These are phyloP conservation scores for Ormyrus thymus DNA, from an alignment of 2,888 invertebrate species.

Conservation along the genomic window DNA sequence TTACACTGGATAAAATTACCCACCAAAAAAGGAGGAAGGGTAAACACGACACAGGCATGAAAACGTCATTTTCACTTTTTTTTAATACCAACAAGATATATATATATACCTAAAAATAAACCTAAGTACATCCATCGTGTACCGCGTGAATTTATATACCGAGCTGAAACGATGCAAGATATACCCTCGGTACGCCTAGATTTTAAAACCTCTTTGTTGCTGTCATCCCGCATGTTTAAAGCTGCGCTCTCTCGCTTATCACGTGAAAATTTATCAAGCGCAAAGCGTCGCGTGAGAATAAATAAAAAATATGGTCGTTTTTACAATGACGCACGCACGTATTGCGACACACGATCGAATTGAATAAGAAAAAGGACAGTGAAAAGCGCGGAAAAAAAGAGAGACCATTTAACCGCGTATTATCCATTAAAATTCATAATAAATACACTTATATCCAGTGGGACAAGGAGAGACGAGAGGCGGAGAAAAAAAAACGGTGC, in stretches of 20 bases:
- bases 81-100: neutral
- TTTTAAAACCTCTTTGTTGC: slow-evolving; percentile 39
- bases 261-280: slow-evolving; percentile 19
- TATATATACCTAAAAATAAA: neutral
- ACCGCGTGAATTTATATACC: slow-evolving; percentile 9
- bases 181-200: slow-evolving; percentile 15
- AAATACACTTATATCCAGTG: slow-evolving; percentile 3
- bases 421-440: slow-evolving; percentile 21
- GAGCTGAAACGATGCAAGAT: slow-evolving; percentile 22
- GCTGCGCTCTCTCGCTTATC: slow-evolving; percentile 29
- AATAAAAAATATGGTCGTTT: slow-evolving; percentile 11
- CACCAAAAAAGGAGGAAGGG: neutral
- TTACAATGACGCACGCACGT: slow-evolving; percentile 21
- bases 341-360: slow-evolving; percentile 10
- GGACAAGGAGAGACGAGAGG: neutral
- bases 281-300: neutral
- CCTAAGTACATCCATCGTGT: slow-evolving; percentile 15
- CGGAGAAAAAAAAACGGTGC: neutral
- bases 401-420: slow-evolving; percentile 31
- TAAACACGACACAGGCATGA: neutral
- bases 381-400: neutral
- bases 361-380: neutral
- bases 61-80: slow-evolving; percentile 20
- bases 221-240: slow-evolving; percentile 48
- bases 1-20: slow-evolving; percentile 24